A percentile compares a stretch with the other conserved stretches of the same genome.
Evolutionary conservation across 1,140 invertebrate genomes (phyloP).

Genomic region (Wiebesia pumilae): DNA sequence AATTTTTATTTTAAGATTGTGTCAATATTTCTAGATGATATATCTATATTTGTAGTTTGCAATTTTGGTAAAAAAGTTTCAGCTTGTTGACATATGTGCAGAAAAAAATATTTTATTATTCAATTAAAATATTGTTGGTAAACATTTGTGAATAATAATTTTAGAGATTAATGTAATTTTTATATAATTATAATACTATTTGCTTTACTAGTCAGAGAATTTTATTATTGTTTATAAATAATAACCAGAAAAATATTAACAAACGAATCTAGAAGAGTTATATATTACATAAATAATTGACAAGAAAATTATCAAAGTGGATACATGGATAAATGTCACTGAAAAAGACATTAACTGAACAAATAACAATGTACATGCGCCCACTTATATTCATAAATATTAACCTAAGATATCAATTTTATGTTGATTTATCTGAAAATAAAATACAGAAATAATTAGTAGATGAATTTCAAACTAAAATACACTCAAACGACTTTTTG

Average conservation of each 20-base stretch:
- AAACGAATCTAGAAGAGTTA: too few species aligned
- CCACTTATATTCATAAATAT: too few species aligned
- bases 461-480: background rate
- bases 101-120: background rate
- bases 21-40: too few species aligned
- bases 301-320: background rate
- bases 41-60: too few species aligned
- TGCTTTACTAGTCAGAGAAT: background rate
- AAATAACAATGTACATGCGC: too few species aligned
- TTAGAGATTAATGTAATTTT: background rate
- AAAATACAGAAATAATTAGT: background rate
- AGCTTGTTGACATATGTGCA: background rate
- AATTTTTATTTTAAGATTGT: background rate
- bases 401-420: background rate
- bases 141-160: background rate
- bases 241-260: too few species aligned
- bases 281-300: background rate
- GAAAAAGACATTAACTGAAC: background rate
- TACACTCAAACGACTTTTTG: conserved; percentile 46
- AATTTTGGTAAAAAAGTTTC: background rate
- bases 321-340: background rate
- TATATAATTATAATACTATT: background rate
- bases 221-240: too few species aligned
- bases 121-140: background rate
- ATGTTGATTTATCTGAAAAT: conserved; percentile 1